These are phyloP conservation scores for Chionomys nivalis DNA, from an alignment of 2,113 vertebrate species.

Conservation along the genomic window DNA sequence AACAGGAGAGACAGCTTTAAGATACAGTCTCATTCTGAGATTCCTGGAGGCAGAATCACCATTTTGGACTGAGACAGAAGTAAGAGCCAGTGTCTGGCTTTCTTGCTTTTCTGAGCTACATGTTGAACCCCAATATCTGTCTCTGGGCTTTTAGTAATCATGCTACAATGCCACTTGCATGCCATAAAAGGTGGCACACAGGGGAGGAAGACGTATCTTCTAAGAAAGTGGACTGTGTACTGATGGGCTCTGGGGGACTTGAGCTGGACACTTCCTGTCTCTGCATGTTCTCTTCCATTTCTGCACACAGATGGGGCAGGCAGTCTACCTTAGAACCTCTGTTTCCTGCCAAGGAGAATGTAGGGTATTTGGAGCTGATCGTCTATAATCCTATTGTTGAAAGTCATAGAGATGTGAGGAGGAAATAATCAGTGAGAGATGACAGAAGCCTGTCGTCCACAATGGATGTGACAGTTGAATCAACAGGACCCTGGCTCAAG, in stretches of 20 bases:
- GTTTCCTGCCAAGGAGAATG: background rate
- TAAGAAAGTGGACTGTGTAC: background rate
- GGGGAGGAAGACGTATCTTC: background rate
- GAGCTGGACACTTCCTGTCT: background rate
- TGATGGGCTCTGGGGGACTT: background rate
- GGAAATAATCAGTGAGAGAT: background rate
- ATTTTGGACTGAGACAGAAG: too few species aligned
- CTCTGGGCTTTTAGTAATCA: too few species aligned
- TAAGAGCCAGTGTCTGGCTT: too few species aligned
- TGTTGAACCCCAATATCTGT: too few species aligned
- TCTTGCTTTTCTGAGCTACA: too few species aligned
- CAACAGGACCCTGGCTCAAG: background rate
- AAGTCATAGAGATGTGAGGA: background rate
- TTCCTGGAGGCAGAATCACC: too few species aligned
- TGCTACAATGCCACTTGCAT: background rate
- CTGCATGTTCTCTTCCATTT: background rate
- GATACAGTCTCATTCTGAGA: too few species aligned
- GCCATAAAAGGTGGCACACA: background rate
- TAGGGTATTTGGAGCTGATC: background rate
- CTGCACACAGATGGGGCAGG: too few species aligned
- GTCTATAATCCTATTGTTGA: background rate
- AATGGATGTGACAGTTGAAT: background rate
- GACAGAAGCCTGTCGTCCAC: background rate
- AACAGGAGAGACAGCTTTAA: too few species aligned
- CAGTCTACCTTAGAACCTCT: background rate